These are phyloP conservation scores for Uropetala carovei DNA, from an alignment of 2,888 invertebrate genomes.

Conservation along the genomic window DNA sequence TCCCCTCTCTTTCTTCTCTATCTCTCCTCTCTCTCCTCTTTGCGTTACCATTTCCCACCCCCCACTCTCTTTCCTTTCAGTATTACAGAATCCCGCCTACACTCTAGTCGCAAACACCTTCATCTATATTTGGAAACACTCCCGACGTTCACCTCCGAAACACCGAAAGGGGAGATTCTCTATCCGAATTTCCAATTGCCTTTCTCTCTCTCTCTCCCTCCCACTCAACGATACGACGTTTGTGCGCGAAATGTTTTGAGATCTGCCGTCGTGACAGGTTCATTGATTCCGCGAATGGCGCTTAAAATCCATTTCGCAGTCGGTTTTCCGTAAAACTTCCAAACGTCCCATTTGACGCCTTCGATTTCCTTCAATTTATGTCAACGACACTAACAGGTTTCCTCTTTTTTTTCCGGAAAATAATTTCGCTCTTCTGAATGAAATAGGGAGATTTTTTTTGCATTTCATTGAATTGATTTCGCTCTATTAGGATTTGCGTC, in stretches of 20 bases:
- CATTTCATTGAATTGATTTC: too few species aligned
- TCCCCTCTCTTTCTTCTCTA: not conserved
- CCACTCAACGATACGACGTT: not conserved
- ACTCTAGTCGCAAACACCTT: not conserved
- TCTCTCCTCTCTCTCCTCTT: not conserved
- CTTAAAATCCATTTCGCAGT: not conserved
- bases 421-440: not conserved
- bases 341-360: not conserved
- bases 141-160: not conserved
- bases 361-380: not conserved
- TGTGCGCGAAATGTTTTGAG: slow-evolving; percentile 19
- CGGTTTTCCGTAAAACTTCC: not conserved
- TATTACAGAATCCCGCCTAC: not conserved
- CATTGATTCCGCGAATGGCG: slow-evolving; percentile 2
- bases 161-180: not conserved
- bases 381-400: slow-evolving; percentile 3
- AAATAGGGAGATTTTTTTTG: not conserved
- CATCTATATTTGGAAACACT: slow-evolving; percentile 1
- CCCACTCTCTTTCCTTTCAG: not conserved
- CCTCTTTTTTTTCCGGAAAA: not conserved
- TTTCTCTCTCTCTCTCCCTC: too few species aligned
- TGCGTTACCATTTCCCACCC: not conserved
- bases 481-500: too few species aligned
- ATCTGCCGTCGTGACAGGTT: not conserved
- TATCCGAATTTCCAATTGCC: not conserved